Evolutionary conservation across 2,113 vertebrate genomes (phyloP).

Genomic region (Chaetodon auriga): DNA sequence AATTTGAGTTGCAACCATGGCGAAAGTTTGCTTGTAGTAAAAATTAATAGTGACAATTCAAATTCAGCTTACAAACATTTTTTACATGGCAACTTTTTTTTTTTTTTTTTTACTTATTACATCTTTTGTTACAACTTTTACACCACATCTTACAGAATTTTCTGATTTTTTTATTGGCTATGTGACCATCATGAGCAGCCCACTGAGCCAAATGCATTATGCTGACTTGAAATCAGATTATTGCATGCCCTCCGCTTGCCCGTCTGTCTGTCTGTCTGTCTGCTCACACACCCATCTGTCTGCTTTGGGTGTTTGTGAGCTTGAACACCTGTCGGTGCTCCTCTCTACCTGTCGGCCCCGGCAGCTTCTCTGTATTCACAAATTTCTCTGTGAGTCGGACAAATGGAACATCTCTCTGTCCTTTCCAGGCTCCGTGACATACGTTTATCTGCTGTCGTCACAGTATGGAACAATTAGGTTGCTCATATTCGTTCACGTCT

Average conservation of each 20-base stretch:
- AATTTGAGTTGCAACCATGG: background rate
- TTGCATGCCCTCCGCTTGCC: background rate
- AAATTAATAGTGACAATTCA: no score
- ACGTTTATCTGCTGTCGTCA: background rate
- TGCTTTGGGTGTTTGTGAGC: background rate
- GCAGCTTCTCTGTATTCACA: background rate
- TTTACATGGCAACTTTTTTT: no score
- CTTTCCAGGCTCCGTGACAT: background rate
- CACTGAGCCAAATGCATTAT: conserved; percentile 15
- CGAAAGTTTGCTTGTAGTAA: background rate
- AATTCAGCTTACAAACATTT: no score
- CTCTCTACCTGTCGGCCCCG: background rate
- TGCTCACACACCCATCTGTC: background rate
- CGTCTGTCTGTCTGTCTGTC: no score
- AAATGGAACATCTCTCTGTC: background rate
- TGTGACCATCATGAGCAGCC: background rate
- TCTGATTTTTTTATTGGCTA: background rate
- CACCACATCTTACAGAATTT: background rate
- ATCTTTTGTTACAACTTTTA: no score
- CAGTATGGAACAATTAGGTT: background rate
- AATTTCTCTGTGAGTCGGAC: background rate
- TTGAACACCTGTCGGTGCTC: conserved; percentile 1
- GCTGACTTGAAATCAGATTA: conserved; percentile 8
- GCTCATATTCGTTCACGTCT: background rate
- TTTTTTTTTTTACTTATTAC: no score